Base-by-base conservation (phyloP, 1,140 invertebrate species). In the Philopotamus ludificatus region DNA sequence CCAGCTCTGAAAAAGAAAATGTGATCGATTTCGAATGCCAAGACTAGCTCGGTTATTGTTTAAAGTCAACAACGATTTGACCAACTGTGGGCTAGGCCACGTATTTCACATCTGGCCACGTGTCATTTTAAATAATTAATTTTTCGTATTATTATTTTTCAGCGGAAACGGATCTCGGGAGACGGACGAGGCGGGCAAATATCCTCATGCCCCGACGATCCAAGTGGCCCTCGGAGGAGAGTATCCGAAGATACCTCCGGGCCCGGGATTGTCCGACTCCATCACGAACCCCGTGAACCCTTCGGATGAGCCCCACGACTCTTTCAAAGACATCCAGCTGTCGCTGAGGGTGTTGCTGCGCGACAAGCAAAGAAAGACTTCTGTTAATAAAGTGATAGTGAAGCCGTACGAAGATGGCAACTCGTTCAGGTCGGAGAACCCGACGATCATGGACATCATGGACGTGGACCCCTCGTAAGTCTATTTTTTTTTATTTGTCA, bases 361-460 rank as follows among this genome's bases (percentile, higher is more conserved):
- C 18, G 77, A 77, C 16, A 75, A 74, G 8, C 72, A 76, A 39
- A 74, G 75, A 2, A 74, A 72, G 3, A 67, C 67, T 1, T 74
- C 75, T 2, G 76, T 80, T 54, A 79, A 84, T 51, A 80, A 79
- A 12, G 81, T 83, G 3, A 80, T 87, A 1, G 78, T 86, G 1
- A 80, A 82, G 8, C 79, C 78, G 7, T 81, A 79, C 18, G 79
- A 83, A 44, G 77, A 83, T 45, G 76, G 81, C 2, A 81, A 81
- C 64, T 69, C 79, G 1, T 66, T 80, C 42, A 70, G 78, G 53
- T 75, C 73, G 0, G 77, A 82, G 50, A 86, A 89, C 75, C 88
- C 87, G 0, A 85, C 85, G 3, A 80, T 91, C 22, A 85, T 80
- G 0, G 83, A 89, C 54, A 72, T 90, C 73, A 85, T 85, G 64